Evolutionary conservation across 2,888 invertebrate genomes (phyloP), one percentile per base, ranked within the genome.

Genomic region (Agonopterix alstromeriana): DNA sequence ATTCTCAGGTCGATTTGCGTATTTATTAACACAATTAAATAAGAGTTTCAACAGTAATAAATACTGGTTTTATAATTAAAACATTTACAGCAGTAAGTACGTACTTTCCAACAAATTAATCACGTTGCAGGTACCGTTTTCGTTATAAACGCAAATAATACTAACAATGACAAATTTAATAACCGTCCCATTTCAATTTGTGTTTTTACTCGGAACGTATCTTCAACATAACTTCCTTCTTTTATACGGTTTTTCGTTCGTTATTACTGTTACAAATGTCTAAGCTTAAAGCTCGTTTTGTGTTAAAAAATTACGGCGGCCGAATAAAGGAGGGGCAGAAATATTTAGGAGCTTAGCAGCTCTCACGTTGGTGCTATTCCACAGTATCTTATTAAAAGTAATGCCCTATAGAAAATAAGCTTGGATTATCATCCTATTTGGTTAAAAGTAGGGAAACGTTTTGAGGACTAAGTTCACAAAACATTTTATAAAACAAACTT

Each of bases 361-460:
- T 60, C 61, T 60, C 62, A 58, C 54, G 55, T 54, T 56, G 53
- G 55, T 53, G 59, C 55, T 57, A 58, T 59, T 53, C 55, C 57
- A 54, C 61, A 42, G 62, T 59, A 61, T 65, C 62, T 66, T 71
- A 71, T 72, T 69, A 67, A 70, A 66, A 67, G 60, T 65, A 62
- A 63, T 65, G 62, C 58, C 60, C 59, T 57, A 61, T 61, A 58
- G 53, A 63, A 63, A 61, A 58, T 60, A 55, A 55, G 58, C 55
- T 3, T 35, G 42, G 48, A 49, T 45, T 48, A 46, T 35, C 38
- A 41, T 10, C 47, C 41, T 43, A 36, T 50, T 50, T 42, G 8
- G 35, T 47, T 47, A 27, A 12, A 38, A n/a, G 38, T 38, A 5
- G n/a, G n/a, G 38, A 38, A 38, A 38, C 27, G 27, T 27, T 27